Percentiles rank a stretch among this genome's conserved stretches.
phyloP scores from a whole-genome alignment of 2,797 vertebrate species.

The Tolypeutes matacus region DNA sequence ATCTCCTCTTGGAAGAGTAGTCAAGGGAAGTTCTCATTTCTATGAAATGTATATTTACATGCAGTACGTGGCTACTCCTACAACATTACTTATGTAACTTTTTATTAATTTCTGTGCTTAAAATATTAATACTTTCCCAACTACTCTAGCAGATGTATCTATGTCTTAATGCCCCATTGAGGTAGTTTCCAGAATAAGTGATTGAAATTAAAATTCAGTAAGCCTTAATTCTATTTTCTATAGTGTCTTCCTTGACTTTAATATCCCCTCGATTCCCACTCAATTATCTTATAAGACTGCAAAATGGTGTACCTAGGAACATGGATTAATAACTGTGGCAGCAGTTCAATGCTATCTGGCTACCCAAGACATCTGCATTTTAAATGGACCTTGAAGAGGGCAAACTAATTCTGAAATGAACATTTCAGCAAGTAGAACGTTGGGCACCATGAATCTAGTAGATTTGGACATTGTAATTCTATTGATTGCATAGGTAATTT shows the following conservation, averaged over 20 bases:
- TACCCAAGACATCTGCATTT: background rate
- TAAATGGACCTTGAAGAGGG: background rate
- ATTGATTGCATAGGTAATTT: background rate
- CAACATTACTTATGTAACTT: too few relatives aligned
- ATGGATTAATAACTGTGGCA: background rate
- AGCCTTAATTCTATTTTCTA: background rate
- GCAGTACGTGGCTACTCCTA: background rate
- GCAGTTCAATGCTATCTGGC: background rate
- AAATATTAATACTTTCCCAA: too few relatives aligned
- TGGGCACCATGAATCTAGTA: background rate
- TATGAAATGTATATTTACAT: background rate
- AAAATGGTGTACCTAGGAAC: accelerated
- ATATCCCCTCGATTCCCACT: too few relatives aligned
- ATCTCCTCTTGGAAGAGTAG: too few relatives aligned
- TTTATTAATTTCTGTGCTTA: too few relatives aligned
- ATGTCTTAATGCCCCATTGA: background rate
- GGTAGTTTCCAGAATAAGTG: background rate
- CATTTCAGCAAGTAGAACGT: background rate
- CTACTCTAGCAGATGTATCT: background rate
- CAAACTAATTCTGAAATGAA: background rate
- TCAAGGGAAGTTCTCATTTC: too few relatives aligned
- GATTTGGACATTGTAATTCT: background rate
- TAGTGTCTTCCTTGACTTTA: background rate
- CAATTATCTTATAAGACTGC: background rate
- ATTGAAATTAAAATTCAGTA: background rate